Evolutionary conservation across 2,797 vertebrate genomes (phyloP).

Genomic region (Catharus ustulatus): DNA sequence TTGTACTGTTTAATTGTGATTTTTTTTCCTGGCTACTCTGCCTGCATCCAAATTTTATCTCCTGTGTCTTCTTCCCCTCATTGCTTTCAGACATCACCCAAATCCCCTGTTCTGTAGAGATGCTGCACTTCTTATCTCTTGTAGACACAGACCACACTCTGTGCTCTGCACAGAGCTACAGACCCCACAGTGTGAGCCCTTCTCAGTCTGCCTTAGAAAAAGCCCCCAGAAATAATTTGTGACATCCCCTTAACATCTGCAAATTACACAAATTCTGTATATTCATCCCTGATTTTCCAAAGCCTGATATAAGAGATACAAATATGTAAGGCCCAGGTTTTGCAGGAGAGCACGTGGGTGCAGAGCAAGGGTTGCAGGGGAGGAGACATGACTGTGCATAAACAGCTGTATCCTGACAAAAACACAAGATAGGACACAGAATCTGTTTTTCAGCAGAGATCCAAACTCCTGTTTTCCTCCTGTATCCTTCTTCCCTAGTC

Average conservation of each 20-base stretch:
- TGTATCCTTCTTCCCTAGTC: neutral
- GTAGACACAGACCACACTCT: neutral
- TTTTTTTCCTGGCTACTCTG: neutral
- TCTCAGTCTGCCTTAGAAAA: neutral
- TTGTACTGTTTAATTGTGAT: neutral
- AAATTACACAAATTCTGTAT: neutral
- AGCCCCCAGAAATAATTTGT: neutral
- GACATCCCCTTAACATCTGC: neutral
- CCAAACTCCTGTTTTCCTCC: neutral
- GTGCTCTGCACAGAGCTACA: neutral
- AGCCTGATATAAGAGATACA: neutral
- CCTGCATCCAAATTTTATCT: neutral
- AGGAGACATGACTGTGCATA: neutral
- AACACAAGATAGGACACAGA: neutral
- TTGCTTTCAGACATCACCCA: neutral
- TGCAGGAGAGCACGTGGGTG: neutral
- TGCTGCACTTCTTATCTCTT: neutral
- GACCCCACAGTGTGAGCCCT: neutral
- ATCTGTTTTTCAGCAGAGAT: neutral
- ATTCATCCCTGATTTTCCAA: neutral
- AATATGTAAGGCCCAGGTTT: neutral
- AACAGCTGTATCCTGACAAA: neutral
- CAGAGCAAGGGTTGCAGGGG: neutral
- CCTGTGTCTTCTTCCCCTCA: neutral
- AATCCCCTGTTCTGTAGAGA: neutral